Conservation (phyloP, 2,888 invertebrate genomes). For the Schrankia costaestrigalis region DNA sequence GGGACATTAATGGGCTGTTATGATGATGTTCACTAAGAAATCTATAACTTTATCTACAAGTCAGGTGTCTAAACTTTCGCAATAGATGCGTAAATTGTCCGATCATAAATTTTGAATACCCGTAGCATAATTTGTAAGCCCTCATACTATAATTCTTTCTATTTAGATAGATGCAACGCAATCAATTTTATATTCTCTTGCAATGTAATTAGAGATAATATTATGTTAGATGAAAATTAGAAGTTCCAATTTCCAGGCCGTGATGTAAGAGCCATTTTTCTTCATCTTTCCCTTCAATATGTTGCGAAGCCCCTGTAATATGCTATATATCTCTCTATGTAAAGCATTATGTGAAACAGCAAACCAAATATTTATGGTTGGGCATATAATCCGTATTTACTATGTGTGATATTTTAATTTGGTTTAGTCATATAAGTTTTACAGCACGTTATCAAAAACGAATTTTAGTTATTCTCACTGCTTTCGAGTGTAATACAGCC, state of each 20-base stretch:
- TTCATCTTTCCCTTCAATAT: slow-evolving; percentile 66
- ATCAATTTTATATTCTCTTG: slow-evolving; percentile 27
- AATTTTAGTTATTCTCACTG: too few species aligned
- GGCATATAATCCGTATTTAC: slow-evolving; percentile 33
- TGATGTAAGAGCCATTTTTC: slow-evolving; percentile 63
- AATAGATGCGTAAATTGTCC: slow-evolving; percentile 25
- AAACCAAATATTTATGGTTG: slow-evolving; percentile 37
- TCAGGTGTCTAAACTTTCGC: slow-evolving; percentile 19
- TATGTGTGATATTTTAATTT: too few species aligned
- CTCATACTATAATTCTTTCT: slow-evolving; percentile 27
- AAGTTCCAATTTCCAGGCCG: slow-evolving; percentile 55
- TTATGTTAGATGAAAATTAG: slow-evolving; percentile 47
- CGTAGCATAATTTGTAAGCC: slow-evolving; percentile 33
- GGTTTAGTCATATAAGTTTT: too few species aligned
- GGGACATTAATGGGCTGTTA: too few species aligned
- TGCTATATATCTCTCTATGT: slow-evolving; percentile 60
- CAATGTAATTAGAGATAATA: slow-evolving; percentile 22
- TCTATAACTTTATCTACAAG: slow-evolving; percentile 9
- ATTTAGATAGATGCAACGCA: slow-evolving; percentile 19
- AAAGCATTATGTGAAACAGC: slow-evolving; percentile 65
- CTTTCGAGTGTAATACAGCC: too few species aligned
- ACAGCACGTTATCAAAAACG: too few species aligned
- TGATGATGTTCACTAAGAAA: too few species aligned
- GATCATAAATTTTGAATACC: slow-evolving; percentile 29
- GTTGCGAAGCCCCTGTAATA: slow-evolving; percentile 57